phyloP scores from a whole-genome alignment of 2,113 vertebrate genomes.

The Paedocypris sp. region DNA sequence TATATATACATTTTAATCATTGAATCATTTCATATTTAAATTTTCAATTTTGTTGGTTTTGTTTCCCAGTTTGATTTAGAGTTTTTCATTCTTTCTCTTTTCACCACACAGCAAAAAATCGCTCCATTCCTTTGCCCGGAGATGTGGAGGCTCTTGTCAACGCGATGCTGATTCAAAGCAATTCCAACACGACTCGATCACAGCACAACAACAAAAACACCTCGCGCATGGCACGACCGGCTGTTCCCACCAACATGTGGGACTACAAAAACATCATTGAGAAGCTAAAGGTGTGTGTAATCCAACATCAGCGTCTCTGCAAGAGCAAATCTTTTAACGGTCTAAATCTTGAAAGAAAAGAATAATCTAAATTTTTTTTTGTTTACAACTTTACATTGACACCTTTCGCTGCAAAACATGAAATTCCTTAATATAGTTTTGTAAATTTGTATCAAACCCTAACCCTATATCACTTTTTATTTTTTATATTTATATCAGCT shows the following conservation, averaged over 20 bases:
- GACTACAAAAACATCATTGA: constrained; percentile 99
- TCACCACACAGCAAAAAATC: constrained; percentile 73
- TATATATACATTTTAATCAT: no score
- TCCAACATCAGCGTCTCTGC: neutral
- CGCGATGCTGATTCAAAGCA: constrained; percentile 65
- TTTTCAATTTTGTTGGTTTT: neutral
- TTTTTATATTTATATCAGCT: no score
- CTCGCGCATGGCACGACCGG: constrained; percentile 51
- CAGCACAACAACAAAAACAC: constrained; percentile 70
- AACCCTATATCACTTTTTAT: no score
- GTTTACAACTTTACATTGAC: no score
- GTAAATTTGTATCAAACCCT: no score
- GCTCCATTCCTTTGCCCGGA: constrained; percentile 74
- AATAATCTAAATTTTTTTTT: no score
- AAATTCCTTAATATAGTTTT: no score
- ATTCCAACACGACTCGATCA: constrained; percentile 62
- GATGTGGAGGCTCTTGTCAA: constrained; percentile 82
- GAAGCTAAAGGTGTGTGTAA: constrained; percentile 76
- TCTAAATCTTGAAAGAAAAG: no score
- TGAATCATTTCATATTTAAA: no score
- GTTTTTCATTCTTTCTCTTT: no score
- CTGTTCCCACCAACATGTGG: constrained; percentile 77
- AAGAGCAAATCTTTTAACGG: no score
- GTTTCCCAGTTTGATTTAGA: neutral
- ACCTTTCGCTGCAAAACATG: no score